These are phyloP conservation scores for Carapus acus DNA, from an alignment of 2,797 vertebrate genomes.

Conservation along the genomic window DNA sequence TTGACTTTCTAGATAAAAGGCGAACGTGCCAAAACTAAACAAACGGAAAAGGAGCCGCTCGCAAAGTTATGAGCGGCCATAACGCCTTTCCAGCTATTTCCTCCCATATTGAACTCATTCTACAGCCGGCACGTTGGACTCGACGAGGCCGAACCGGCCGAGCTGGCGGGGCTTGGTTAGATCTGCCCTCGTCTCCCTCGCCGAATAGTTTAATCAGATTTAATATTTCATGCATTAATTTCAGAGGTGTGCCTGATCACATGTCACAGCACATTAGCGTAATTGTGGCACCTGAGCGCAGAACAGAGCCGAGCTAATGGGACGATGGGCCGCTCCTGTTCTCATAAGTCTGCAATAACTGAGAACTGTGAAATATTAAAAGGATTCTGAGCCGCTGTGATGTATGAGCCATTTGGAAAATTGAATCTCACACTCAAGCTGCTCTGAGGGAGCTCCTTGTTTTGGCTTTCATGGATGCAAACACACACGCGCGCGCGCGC, in stretches of 20 bases:
- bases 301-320: conserved; percentile 2
- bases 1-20: conserved; percentile 46
- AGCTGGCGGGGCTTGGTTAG: too few relatives aligned
- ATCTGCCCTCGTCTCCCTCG: too few relatives aligned
- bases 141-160: conserved; percentile 22
- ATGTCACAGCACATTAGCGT: conserved; percentile 21
- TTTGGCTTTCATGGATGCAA: too few relatives aligned
- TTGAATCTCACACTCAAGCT: too few relatives aligned
- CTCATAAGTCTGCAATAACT: conserved; percentile 3
- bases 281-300: conserved; percentile 28
- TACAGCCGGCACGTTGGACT: conserved; percentile 32
- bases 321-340: conserved; percentile 3
- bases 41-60: conserved; percentile 22
- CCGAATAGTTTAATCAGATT: conserved; percentile 4
- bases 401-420: too few relatives aligned
- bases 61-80: conserved; percentile 2
- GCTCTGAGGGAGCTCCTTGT: too few relatives aligned
- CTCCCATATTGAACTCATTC: conserved; percentile 17
- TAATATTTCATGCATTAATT: conserved; percentile 46
- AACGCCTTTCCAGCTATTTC: conserved; percentile 18
- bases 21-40: conserved; percentile 30
- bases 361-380: too few relatives aligned
- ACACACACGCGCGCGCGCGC: too few relatives aligned
- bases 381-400: too few relatives aligned
- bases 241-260: conserved; percentile 24